Evolutionary conservation across 2,797 vertebrate genomes (phyloP), one percentile per base, ranked within the genome.

Genomic region (Zenarchopterus dispar): DNA sequence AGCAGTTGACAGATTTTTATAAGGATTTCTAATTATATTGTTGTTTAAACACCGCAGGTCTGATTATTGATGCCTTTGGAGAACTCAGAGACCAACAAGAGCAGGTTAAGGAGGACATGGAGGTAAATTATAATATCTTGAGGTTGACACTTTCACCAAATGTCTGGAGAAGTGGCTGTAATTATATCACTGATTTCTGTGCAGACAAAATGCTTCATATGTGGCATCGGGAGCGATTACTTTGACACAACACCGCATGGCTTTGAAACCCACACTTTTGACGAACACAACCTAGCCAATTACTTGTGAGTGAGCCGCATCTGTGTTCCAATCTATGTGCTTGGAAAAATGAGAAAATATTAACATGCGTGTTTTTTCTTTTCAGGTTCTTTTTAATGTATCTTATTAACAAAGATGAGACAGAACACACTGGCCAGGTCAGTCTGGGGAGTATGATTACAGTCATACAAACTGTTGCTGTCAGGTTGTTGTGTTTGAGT

Each of bases 21-120:
- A 18, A 52, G 48, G 43, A 43, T 16, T 1, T 52, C 24, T 59
- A 11, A 59, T 59, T 1, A 41, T 28, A 26, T 66, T 23, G 9
- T 55, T 49, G 17, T 50, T 2, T 41, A 16, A 17, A 18, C 21
- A 2, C 62, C 64, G 8, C 64, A 98, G 97, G 97, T 95, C 86
- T 98, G 84, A 98, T 98, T 81, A 98, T 98, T 36, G 97, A 98
- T 2, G 97, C 96, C 53, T 98, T 98, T 28, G 97, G 97, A 59
- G 97, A 98, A 65, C 93, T 98, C 80, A 89, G 97, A 93, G 97
- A 98, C 84, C 97, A 98, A 67, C 97, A 98, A 62, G 97, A 98
- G 78, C 97, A 98, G 84, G 97, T 98, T 70, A 98, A 95, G 82
- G 97, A 98, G 71, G 97, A 98, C 81, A 98, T 98, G 97, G 97